Percentiles rank a stretch among this genome's conserved stretches.
phyloP scores from a whole-genome alignment of 2,888 invertebrate species.

The Drosophila trichaetosa region DNA sequence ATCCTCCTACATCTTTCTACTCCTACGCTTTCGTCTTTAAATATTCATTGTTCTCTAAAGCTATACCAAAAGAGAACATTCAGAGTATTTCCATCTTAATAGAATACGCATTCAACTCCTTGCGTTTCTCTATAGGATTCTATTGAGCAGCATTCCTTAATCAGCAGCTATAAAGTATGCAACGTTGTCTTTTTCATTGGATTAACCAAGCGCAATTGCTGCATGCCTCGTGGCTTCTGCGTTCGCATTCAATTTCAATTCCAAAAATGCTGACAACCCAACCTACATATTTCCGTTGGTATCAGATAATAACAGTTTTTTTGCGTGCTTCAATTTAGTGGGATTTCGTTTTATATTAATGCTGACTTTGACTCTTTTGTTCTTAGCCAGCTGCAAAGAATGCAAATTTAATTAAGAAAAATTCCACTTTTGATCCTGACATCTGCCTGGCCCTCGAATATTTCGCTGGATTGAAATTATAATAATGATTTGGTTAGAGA shows the following conservation, averaged over 20 bases:
- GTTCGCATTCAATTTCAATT: conserved; percentile 59
- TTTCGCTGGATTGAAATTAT: background rate
- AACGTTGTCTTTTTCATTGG: conserved; percentile 13
- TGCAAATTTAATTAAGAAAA: conserved; percentile 45
- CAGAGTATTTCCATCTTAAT: conserved; percentile 12
- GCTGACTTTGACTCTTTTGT: conserved; percentile 38
- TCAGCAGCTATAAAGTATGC: conserved; percentile 36
- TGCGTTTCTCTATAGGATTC: background rate
- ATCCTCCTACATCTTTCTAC: background rate
- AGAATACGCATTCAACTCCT: background rate
- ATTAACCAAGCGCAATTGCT: conserved; percentile 37
- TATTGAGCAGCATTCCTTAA: conserved; percentile 36
- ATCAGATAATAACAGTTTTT: conserved; percentile 34
- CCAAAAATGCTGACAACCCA: conserved; percentile 65
- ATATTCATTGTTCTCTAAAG: background rate
- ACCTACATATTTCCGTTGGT: conserved; percentile 29
- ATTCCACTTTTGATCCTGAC: background rate
- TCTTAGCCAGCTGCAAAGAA: conserved; percentile 17
- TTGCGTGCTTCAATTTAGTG: conserved; percentile 41
- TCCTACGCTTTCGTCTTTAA: background rate
- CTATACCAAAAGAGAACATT: background rate
- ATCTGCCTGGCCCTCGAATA: background rate
- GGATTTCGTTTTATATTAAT: conserved; percentile 27
- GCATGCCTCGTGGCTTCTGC: conserved; percentile 39
- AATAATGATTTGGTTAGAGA: conserved; percentile 4